phyloP scores from a whole-genome alignment of 2,113 vertebrate genomes.

The Alaudala cheleensis region DNA sequence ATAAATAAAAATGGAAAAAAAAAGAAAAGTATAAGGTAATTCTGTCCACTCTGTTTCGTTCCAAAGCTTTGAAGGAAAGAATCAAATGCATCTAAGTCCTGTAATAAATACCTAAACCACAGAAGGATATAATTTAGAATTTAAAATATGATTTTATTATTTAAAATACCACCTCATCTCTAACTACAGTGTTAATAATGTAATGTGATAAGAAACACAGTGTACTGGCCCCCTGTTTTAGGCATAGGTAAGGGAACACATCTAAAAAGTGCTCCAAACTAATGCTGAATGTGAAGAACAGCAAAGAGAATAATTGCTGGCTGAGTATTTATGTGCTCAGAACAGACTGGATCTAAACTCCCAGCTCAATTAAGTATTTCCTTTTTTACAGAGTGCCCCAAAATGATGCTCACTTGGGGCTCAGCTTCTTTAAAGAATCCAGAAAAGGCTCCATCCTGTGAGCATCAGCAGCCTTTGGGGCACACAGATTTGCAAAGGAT shows the following conservation, averaged over 20 bases:
- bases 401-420: not conserved
- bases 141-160: not conserved
- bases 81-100: not conserved
- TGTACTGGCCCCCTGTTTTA: not conserved
- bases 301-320: not conserved
- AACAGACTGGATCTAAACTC: not conserved
- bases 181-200: not conserved
- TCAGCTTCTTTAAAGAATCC: not conserved
- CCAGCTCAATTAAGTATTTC: not conserved
- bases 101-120: conserved; percentile 3
- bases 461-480: not conserved
- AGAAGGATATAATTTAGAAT: not conserved
- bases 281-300: not conserved
- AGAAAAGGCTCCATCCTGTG: not conserved
- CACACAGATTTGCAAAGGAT: not conserved
- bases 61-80: conserved; percentile 2
- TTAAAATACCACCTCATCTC: not conserved
- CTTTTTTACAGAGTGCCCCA: not conserved
- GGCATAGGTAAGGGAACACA: not conserved
- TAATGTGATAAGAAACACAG: not conserved
- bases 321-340: not conserved
- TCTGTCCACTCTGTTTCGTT: conserved; percentile 9
- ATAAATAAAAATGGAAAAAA: conserved; percentile 25
- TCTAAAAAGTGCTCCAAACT: not conserved
- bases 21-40: not conserved